Evolutionary conservation across 2,113 vertebrate genomes (phyloP).

Genomic region (Austrofundulus limnaeus): DNA sequence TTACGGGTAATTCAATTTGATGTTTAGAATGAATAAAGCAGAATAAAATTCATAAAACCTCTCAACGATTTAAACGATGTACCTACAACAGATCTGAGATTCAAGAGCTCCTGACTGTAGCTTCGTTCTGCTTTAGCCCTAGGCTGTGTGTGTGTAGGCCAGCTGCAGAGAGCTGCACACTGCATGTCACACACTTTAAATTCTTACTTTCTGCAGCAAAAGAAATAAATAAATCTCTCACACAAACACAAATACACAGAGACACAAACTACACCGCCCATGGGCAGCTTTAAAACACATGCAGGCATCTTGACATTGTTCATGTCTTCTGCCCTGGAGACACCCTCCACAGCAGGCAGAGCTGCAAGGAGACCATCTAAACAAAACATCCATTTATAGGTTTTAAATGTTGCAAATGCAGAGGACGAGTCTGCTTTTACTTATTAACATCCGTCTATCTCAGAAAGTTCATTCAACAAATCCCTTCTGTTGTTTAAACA

Average conservation of each 20-base stretch:
- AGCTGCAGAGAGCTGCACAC: conserved; percentile 39
- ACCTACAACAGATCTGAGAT: conserved; percentile 27
- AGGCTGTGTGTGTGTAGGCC: conserved; percentile 23
- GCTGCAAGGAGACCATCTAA: conserved; percentile 13
- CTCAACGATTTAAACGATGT: conserved; percentile 21
- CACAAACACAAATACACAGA: neutral
- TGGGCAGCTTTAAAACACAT: conserved; percentile 35
- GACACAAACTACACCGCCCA: conserved; percentile 48
- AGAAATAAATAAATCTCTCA: neutral
- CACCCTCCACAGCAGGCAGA: conserved; percentile 18
- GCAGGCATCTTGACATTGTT: conserved; percentile 29
- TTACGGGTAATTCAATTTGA: conserved; percentile 19
- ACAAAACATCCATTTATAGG: conserved; percentile 40
- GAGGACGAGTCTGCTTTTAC: conserved; percentile 40
- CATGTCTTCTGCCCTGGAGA: conserved; percentile 9
- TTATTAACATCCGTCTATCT: conserved; percentile 41
- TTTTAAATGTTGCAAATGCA: conserved; percentile 8
- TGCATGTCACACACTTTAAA: conserved; percentile 18
- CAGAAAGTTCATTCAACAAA: conserved; percentile 33
- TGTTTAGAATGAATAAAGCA: conserved; percentile 24
- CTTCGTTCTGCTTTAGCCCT: conserved; percentile 44
- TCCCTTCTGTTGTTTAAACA: conserved; percentile 31
- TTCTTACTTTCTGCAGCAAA: conserved; percentile 1
- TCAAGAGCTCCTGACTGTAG: conserved; percentile 40
- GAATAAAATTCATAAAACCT: conserved; percentile 51